Conservation (phyloP, 2,113 vertebrate species). For the Corythaixoides concolor region DNA sequence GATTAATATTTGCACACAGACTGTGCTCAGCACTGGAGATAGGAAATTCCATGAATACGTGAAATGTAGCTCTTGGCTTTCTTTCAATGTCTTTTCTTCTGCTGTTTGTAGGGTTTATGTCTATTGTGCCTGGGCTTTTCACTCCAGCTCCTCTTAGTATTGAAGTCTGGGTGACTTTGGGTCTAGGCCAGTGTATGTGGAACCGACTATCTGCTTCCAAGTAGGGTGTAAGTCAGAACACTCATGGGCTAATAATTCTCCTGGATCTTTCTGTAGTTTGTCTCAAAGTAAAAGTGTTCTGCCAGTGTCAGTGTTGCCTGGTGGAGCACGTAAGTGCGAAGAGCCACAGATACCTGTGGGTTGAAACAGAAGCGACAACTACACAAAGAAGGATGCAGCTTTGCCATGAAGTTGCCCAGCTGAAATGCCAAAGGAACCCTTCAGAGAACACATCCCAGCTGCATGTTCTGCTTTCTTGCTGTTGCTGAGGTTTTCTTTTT, state of each 20-base stretch:
- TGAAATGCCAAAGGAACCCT: neutral
- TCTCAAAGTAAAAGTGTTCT: neutral
- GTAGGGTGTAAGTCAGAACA: neutral
- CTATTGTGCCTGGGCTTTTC: neutral
- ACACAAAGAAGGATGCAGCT: neutral
- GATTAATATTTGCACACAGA: neutral
- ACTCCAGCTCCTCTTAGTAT: neutral
- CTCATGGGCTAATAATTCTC: neutral
- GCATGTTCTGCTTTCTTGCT: neutral
- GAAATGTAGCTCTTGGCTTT: neutral
- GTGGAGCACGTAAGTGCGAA: neutral
- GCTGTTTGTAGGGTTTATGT: neutral
- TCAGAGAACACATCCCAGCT: neutral
- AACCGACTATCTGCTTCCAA: neutral
- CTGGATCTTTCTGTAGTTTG: neutral
- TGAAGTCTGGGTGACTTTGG: neutral
- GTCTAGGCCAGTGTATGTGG: neutral
- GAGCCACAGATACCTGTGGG: neutral
- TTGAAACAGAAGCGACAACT: neutral
- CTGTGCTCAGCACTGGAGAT: neutral
- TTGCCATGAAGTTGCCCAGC: neutral
- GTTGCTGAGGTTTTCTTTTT: neutral
- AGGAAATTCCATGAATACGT: neutral
- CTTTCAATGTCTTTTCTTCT: neutral
- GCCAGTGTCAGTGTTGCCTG: neutral